Percentiles rank a stretch among this genome's conserved stretches.
Evolutionary conservation across 2,797 vertebrate species (phyloP).

Genomic region (Hapalemur alaotrensis): DNA sequence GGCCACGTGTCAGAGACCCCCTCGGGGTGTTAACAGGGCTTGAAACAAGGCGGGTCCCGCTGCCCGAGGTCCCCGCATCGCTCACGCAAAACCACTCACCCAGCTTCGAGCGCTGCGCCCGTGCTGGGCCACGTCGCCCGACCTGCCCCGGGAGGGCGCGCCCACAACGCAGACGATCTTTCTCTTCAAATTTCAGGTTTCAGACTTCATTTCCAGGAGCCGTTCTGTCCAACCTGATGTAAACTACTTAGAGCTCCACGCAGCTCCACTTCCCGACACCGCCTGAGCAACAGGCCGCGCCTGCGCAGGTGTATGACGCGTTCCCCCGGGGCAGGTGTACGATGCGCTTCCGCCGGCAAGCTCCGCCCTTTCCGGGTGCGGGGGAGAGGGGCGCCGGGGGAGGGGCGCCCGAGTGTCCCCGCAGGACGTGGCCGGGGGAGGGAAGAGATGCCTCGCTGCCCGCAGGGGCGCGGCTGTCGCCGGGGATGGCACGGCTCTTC

Average conservation of each 20-base stretch:
- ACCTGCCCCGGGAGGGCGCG: rapidly evolving
- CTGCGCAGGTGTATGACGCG: too few species aligned
- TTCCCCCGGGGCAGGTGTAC: not conserved
- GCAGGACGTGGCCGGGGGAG: rapidly evolving
- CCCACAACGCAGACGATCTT: not conserved
- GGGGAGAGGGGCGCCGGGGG: too few species aligned
- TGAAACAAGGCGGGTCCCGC: not conserved
- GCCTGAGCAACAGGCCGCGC: rapidly evolving
- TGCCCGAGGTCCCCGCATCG: not conserved
- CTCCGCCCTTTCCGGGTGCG: too few species aligned
- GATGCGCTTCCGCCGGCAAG: too few species aligned
- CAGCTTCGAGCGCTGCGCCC: rapidly evolving
- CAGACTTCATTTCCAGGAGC: not conserved
- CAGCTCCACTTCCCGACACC: rapidly evolving
- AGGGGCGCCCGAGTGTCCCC: too few species aligned
- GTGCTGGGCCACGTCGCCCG: rapidly evolving
- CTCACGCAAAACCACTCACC: rapidly evolving
- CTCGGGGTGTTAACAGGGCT: not conserved
- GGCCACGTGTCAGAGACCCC: not conserved
- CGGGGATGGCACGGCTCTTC: rapidly evolving
- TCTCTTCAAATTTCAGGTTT: not conserved
- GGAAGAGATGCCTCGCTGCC: not conserved
- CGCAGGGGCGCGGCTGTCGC: not conserved
- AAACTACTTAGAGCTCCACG: too few species aligned
- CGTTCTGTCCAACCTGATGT: not conserved